Conservation (phyloP, 2,113 vertebrate genomes). For the Phalacrocorax brasilianus region DNA sequence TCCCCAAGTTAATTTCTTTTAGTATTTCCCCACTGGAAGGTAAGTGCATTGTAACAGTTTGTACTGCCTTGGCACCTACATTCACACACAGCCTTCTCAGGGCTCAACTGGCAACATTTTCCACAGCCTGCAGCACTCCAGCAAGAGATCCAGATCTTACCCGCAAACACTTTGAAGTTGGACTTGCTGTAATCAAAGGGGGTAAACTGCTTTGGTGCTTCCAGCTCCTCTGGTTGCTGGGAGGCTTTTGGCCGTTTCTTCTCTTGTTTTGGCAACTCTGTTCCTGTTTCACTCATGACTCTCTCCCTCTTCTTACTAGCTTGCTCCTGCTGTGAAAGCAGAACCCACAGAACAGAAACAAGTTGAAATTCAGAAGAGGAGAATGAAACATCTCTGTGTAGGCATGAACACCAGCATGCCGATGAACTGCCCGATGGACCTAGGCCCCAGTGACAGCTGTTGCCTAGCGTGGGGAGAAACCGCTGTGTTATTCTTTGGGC, state of each 20-base stretch:
- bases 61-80: background rate
- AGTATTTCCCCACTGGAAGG: background rate
- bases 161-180: constrained; percentile 88
- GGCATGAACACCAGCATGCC: background rate
- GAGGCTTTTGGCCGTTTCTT: constrained; percentile 79
- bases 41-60: background rate
- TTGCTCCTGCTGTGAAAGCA: constrained; percentile 72
- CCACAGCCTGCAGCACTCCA: background rate
- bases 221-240: constrained; percentile 63
- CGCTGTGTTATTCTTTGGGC: background rate
- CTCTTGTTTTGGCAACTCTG: constrained; percentile 74
- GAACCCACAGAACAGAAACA: background rate
- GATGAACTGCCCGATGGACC: background rate
- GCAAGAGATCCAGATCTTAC: constrained; percentile 65
- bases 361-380: background rate
- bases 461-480: background rate
- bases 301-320: constrained; percentile 81
- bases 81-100: background rate
- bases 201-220: constrained; percentile 72
- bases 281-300: constrained; percentile 58
- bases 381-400: background rate
- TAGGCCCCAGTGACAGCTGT: background rate
- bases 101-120: background rate
- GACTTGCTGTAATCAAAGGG: constrained; percentile 94
- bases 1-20: background rate